phyloP scores from a whole-genome alignment of 1,140 invertebrate genomes.

The Caenorhabditis remanei region DNA sequence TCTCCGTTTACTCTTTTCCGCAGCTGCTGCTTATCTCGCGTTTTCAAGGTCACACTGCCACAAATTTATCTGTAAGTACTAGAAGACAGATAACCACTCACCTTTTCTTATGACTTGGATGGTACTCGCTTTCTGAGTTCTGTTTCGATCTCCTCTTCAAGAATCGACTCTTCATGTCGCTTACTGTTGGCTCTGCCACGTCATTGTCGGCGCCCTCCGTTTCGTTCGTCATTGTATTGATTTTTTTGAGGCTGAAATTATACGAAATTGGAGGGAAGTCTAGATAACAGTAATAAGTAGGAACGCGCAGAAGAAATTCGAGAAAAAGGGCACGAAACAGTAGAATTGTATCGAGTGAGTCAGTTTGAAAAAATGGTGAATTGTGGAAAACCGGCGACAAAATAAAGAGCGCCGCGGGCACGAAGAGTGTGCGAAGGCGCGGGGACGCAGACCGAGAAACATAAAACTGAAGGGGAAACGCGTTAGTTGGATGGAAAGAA shows the following conservation, averaged over 20 bases:
- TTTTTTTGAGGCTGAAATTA: neutral
- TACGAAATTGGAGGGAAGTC: no score
- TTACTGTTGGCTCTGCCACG: neutral
- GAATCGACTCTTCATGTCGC: neutral
- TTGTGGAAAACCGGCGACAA: neutral
- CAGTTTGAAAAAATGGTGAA: neutral
- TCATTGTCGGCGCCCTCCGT: neutral
- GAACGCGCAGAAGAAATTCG: neutral
- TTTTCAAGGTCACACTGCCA: neutral
- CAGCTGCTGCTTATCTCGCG: neutral
- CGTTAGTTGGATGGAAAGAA: neutral
- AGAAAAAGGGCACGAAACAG: neutral
- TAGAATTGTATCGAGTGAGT: neutral
- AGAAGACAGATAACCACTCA: neutral
- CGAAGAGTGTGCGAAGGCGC: neutral
- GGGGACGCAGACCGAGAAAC: slow-evolving; percentile 26
- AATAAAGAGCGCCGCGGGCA: neutral
- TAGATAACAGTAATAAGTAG: no score
- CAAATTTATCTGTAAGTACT: neutral
- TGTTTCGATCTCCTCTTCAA: neutral
- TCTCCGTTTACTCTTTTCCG: no score
- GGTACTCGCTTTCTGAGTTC: neutral
- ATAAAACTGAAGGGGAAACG: neutral
- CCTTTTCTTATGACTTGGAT: slow-evolving; percentile 18
- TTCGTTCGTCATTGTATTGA: neutral